Evolutionary conservation across 2,888 invertebrate species (phyloP).

Genomic region (Zootermopsis nevadensis): DNA sequence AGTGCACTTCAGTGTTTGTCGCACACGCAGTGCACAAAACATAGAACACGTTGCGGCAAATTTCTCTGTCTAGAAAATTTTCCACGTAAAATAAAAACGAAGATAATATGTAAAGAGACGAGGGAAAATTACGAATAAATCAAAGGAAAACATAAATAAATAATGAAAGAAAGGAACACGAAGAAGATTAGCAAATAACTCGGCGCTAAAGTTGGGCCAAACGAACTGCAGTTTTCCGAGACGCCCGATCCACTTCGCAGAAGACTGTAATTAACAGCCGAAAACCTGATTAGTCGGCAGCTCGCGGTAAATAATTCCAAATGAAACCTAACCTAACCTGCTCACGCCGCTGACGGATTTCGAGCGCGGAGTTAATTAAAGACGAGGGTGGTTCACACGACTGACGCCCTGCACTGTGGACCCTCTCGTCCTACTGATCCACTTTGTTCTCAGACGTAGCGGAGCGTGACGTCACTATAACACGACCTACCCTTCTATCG

Average conservation of each 20-base stretch:
- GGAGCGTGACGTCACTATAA: too few species aligned
- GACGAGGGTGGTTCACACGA: neutral
- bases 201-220: neutral
- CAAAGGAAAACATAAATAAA: neutral
- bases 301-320: slow-evolving; percentile 6
- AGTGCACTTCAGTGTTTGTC: too few species aligned
- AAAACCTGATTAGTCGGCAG: slow-evolving; percentile 13
- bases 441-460: too few species aligned
- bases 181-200: neutral
- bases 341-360: slow-evolving; percentile 6
- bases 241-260: neutral
- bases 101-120: too few species aligned
- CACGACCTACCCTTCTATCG: too few species aligned
- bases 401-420: neutral
- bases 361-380: neutral
- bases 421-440: too few species aligned
- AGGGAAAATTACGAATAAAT: too few species aligned
- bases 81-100: too few species aligned
- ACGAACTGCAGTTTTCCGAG: neutral
- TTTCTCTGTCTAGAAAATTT: too few species aligned
- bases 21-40: too few species aligned
- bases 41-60: too few species aligned
- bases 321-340: neutral
- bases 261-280: slow-evolving; percentile 12
- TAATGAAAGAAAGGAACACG: neutral